Conservation (phyloP, 2,797 vertebrate genomes). For the Microhierax caerulescens region DNA sequence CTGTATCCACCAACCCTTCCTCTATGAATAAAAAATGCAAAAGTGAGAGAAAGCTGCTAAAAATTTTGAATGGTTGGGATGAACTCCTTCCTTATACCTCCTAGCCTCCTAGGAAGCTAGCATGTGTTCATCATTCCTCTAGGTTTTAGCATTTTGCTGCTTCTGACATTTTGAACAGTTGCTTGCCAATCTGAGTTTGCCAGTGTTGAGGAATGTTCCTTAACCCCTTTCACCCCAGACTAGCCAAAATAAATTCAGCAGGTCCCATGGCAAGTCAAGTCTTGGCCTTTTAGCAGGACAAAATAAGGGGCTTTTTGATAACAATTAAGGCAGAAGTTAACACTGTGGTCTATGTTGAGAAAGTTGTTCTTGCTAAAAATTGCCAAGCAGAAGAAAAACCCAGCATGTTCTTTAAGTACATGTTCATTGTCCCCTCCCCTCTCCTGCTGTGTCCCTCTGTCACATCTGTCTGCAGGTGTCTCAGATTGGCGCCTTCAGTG, state of each 20-base stretch:
- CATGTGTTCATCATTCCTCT: not conserved
- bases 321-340: not conserved
- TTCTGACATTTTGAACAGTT: not conserved
- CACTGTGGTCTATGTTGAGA: rapidly evolving
- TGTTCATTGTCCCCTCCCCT: not conserved
- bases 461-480: not conserved
- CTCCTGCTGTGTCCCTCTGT: not conserved
- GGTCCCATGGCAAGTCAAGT: not conserved
- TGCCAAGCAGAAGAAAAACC: not conserved
- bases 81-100: not conserved
- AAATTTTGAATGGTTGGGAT: not conserved
- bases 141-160: not conserved
- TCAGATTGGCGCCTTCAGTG: not conserved
- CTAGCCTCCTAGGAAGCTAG: not conserved
- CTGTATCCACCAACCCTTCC: not conserved
- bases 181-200: not conserved
- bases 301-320: rapidly evolving
- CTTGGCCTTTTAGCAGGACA: not conserved
- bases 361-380: not conserved
- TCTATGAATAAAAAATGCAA: not conserved
- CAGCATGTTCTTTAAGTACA: not conserved
- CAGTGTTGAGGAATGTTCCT: not conserved
- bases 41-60: not conserved
- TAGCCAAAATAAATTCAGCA: not conserved
- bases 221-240: not conserved